Base-by-base conservation (phyloP, 2,113 vertebrate species). In the Phrynocephalus versicolor region DNA sequence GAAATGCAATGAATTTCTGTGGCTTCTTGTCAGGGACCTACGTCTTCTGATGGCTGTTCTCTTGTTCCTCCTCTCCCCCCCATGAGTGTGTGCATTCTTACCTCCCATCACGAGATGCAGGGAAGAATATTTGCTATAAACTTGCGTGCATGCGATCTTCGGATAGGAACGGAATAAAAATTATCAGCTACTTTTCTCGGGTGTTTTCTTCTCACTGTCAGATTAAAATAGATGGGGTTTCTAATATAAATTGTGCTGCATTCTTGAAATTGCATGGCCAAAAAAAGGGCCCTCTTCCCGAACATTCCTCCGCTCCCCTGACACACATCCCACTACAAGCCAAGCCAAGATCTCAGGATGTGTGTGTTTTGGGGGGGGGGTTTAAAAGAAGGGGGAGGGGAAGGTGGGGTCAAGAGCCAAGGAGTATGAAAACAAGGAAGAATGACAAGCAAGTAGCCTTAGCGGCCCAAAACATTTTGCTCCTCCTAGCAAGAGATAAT, bases 151-250 rank as follows among this genome's bases (percentile, higher is more conserved):
- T 1, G 1, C 37, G 76, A 71, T 45, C 37, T 64, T 19, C 2
- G 41, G 55, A 62, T 79, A 60, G 6, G 19, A 72, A 13, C 55
- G 62, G 41, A 30, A 27, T 85, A 85, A 79, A 79, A 69, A 72
- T 51, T n/a, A 85, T 79, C 67, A 33, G 67, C 35, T 58, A 9
- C 51, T 62, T 85, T 79, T 72, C 71, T 45, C 62, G 35, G 45
- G n/a, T 71, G 84, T 41, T 76, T 75, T 79, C 65, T 13, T 78
- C 30, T 85, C 27, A 6, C 13, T 72, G 55, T 72, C 84, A 85
- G 84, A 45, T 79, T 79, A 85, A 85, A 85, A 72, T 45, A 72
- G 79, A 72, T 35, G 51, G 79, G 51, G 10, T 39, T 39, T 76
- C 67, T 21, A 16, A 30, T 55, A 77, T 55, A 77, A 69, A 58